These are phyloP conservation scores for Dolichomitus sp. DNA, from an alignment of 2,888 invertebrate species.

Conservation along the genomic window DNA sequence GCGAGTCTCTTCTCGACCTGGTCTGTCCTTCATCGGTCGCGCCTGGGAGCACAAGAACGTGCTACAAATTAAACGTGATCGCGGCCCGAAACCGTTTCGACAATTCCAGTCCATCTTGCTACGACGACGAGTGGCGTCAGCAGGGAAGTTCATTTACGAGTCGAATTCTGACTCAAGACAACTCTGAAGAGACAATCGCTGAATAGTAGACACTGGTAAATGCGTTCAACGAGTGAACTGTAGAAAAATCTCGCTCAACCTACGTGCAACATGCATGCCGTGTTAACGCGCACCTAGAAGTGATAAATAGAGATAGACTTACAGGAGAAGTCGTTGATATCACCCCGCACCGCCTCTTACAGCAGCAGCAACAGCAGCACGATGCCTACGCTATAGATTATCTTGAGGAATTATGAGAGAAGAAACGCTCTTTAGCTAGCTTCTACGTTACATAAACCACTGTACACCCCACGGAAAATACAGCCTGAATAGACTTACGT, in stretches of 20 bases:
- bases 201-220: neutral
- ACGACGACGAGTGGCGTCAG: constrained; percentile 12
- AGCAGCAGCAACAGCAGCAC: constrained; percentile 61
- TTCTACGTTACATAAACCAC: constrained; percentile 79
- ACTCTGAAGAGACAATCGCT: constrained; percentile 13
- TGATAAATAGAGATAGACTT: constrained; percentile 84
- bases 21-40: constrained; percentile 73
- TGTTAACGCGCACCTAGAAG: constrained; percentile 75
- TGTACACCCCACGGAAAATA: constrained; percentile 12
- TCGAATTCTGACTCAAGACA: constrained; percentile 8
- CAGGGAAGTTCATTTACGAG: constrained; percentile 1
- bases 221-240: neutral
- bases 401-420: constrained; percentile 83
- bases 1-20: constrained; percentile 67
- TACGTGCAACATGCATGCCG: constrained; percentile 27
- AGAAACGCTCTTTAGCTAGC: constrained; percentile 74
- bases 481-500: neutral
- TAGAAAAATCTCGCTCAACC: constrained; percentile 20
- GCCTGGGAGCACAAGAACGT: constrained; percentile 81
- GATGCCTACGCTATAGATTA: constrained; percentile 82
- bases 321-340: constrained; percentile 70
- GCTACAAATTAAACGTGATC: constrained; percentile 85
- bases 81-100: constrained; percentile 79
- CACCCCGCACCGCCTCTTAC: constrained; percentile 65
- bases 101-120: constrained; percentile 74